A percentile compares a stretch with the other conserved stretches of the same genome.
These are phyloP conservation scores for Vireo griseus DNA, from an alignment of 2,797 vertebrate species.

Conservation along the genomic window DNA sequence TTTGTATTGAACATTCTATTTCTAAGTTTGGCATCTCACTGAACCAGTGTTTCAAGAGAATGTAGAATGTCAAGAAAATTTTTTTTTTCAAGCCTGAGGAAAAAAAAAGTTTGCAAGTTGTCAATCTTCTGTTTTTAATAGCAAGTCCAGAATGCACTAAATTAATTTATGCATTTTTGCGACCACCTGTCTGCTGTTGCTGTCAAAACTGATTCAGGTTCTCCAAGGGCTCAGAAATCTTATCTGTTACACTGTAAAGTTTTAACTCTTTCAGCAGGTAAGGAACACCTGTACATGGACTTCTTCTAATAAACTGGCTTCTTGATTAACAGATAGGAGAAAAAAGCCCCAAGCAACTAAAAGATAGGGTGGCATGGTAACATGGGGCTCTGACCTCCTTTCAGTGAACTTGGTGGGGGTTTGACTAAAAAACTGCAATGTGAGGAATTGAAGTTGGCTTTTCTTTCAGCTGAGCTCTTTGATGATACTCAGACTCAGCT, in stretches of 20 bases:
- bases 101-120: neutral
- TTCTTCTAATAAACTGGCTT: neutral
- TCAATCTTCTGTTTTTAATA: slow-evolving; percentile 12
- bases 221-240: neutral
- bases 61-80: neutral
- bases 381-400: neutral
- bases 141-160: neutral
- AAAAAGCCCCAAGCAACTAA: neutral
- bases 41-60: neutral
- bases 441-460: neutral
- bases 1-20: neutral
- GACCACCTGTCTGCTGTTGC: neutral
- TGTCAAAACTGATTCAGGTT: neutral
- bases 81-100: neutral
- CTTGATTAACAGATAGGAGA: neutral
- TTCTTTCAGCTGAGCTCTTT: neutral
- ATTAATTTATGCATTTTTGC: neutral
- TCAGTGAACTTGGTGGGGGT: accelerated
- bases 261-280: neutral
- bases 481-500: neutral
- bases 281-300: neutral
- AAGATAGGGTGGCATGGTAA: neutral
- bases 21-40: neutral
- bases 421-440: neutral
- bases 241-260: neutral